A percentile compares a stretch with the other conserved stretches of the same genome.
Evolutionary conservation across 2,888 invertebrate species (phyloP).

Genomic region (Andrena haemorrhoa): DNA sequence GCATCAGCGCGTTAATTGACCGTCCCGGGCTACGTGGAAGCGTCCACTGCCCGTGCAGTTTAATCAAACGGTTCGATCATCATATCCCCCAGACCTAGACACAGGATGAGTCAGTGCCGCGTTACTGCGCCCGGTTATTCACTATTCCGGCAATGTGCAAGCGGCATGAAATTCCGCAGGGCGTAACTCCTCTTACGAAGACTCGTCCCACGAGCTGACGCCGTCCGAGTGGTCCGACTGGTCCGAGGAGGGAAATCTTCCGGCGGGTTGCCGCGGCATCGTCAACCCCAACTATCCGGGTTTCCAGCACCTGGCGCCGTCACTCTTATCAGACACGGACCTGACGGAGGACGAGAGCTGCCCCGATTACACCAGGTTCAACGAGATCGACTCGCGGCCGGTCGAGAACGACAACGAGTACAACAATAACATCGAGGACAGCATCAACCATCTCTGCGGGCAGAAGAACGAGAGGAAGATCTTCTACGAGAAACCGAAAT

Average conservation of each 20-base stretch:
- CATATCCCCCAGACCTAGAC: constrained; percentile 17
- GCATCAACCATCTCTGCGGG: constrained; percentile 86
- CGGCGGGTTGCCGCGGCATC: constrained; percentile 88
- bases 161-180: constrained; percentile 68
- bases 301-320: constrained; percentile 91
- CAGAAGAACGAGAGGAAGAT: constrained; percentile 86
- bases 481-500: constrained; percentile 87
- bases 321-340: constrained; percentile 84
- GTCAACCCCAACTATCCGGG: constrained; percentile 94
- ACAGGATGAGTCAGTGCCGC: constrained; percentile 61
- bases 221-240: constrained; percentile 82
- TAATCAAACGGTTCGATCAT: constrained; percentile 38
- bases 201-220: constrained; percentile 73
- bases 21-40: too few relatives aligned
- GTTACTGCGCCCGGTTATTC: constrained; percentile 53
- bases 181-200: constrained; percentile 73
- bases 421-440: constrained; percentile 84
- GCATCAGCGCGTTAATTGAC: too few relatives aligned
- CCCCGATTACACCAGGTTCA: constrained; percentile 86
- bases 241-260: constrained; percentile 82
- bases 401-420: constrained; percentile 85
- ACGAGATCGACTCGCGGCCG: constrained; percentile 85
- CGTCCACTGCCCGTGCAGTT: neutral
- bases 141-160: constrained; percentile 56
- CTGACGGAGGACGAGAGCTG: constrained; percentile 85